A percentile compares a stretch with the other conserved stretches of the same genome.
Conservation (phyloP, 2,888 invertebrate species). For the Mactromeris polynyma region DNA sequence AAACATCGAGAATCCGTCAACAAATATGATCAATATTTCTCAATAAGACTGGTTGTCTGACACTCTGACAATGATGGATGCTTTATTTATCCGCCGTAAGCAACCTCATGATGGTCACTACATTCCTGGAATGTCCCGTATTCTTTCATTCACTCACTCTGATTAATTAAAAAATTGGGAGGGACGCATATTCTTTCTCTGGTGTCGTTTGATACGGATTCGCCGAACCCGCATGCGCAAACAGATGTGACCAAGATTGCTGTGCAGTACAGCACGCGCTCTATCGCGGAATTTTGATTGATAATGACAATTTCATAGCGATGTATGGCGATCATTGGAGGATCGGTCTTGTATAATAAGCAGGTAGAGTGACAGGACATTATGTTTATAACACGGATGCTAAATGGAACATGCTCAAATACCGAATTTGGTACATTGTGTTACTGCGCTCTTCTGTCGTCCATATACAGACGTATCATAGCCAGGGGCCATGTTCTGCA, state of each 20-base stretch:
- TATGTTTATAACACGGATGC: constrained; percentile 27
- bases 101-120: constrained; percentile 29
- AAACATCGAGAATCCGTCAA: background rate
- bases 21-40: constrained; percentile 17
- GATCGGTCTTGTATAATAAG: constrained; percentile 60
- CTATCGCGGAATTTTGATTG: constrained; percentile 45
- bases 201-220: background rate
- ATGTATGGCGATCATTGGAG: constrained; percentile 26
- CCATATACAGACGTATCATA: no score
- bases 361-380: constrained; percentile 52
- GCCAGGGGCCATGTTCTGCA: no score
- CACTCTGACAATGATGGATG: constrained; percentile 52
- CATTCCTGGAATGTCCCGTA: constrained; percentile 24
- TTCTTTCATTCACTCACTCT: background rate
- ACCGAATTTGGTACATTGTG: background rate
- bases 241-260: constrained; percentile 20
- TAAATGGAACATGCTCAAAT: background rate
- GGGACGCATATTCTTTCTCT: background rate
- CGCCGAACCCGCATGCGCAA: background rate
- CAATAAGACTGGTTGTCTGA: constrained; percentile 23
- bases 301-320: constrained; percentile 41
- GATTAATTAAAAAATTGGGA: constrained; percentile 21
- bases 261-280: constrained; percentile 13
- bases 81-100: constrained; percentile 59
- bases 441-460: background rate